Base-by-base conservation (phyloP, 2,888 invertebrate genomes). In the Noctua pronuba region DNA sequence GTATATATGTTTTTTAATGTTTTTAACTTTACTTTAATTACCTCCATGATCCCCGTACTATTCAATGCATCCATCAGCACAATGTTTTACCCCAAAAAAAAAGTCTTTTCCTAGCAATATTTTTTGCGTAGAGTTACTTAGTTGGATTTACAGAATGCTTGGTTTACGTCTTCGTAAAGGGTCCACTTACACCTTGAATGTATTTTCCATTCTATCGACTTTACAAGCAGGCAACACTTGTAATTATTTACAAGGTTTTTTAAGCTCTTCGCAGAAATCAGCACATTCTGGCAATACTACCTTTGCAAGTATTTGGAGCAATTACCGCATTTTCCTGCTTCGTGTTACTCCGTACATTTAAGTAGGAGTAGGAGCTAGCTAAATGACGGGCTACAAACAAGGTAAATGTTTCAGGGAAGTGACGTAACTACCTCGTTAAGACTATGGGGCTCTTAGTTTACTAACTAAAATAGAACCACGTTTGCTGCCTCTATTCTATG, bases 301-400 rank as follows among this genome's bases (percentile, higher is more conserved):
- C 35, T 70, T 49, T 46, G 21, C 60, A 66, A 69, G 82, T 74
- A 62, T 65, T 86, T 44, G 35, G 21, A 65, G 65, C 75, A 86
- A 86, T 86, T 79, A 79, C 75, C 46, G 41, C 49, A 62, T 80
- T 86, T 86, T 75, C 83, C 71, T 79, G 73, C 72, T 86, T 74
- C 71, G 58, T 79, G 41, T 82, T 88, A 71, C 82, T 65, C 49
- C n/a, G 24, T 83, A 77, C 64, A 78, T 73, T 73, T 60, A 68
- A 75, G 58, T 65, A 31, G 11, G 44, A 77, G 52, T 64, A 31
- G 35, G 38, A 49, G 49, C 64, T 41, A 58, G 49, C 77, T 69
- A 86, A 88, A 86, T 83, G 88, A 74, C 38, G 75, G 60, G 80
- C 83, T 79, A 80, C 84, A 52, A 74, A 88, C 79, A 73, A 77